Conservation (phyloP, 64 coral and sea anemone species). For the Dendronephthya gigantea region DNA sequence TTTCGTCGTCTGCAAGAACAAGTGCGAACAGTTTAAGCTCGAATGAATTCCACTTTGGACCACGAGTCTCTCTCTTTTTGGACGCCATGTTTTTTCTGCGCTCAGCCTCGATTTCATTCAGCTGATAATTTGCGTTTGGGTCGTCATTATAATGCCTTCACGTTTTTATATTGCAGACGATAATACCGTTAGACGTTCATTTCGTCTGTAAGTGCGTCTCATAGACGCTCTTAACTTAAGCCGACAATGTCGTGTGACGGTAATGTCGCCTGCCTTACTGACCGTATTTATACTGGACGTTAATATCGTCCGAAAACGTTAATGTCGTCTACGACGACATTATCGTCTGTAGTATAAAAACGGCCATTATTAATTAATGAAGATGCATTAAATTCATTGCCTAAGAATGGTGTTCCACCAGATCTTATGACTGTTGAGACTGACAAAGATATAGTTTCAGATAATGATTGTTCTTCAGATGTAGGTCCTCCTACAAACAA, state of each 20-base stretch:
- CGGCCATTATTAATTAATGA: too few species aligned
- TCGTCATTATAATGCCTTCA: not conserved
- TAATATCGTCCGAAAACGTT: not conserved
- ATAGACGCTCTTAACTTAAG: not conserved
- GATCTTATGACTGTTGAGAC: too few species aligned
- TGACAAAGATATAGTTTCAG: too few species aligned
- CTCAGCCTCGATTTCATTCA: not conserved
- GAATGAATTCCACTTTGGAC: constrained; percentile 22
- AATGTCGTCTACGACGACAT: not conserved
- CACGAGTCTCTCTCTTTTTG: not conserved
- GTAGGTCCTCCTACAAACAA: too few species aligned
- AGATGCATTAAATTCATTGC: too few species aligned
- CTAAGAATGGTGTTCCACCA: too few species aligned
- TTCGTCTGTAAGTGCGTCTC: not conserved
- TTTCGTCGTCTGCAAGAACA: constrained; percentile 32
- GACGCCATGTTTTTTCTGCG: not conserved
- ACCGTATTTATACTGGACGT: not conserved
- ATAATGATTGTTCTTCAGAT: too few species aligned
- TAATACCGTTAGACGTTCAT: not conserved
- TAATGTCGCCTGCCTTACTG: not conserved
- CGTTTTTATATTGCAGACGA: not conserved
- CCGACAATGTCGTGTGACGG: not conserved
- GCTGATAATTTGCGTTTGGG: not conserved
- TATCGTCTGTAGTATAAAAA: not conserved
- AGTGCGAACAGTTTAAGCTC: constrained; percentile 38